These are phyloP conservation scores for Nasua narica DNA, from an alignment of 2,797 vertebrate species.

Conservation along the genomic window DNA sequence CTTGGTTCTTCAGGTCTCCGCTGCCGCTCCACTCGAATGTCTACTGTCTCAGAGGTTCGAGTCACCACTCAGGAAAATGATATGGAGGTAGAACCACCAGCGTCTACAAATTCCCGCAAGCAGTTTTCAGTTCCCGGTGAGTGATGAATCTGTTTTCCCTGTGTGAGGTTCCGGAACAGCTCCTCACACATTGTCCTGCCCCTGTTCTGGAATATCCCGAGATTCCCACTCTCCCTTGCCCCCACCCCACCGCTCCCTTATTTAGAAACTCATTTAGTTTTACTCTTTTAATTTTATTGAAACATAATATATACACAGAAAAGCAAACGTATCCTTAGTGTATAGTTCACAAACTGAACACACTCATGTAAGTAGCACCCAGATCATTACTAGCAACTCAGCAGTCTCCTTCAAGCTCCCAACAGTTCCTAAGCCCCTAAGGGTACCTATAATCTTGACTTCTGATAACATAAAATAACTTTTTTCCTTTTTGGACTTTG, in stretches of 20 bases:
- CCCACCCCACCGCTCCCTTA: not conserved
- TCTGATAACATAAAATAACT: not conserved
- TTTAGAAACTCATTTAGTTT: not conserved
- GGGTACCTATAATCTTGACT: not conserved
- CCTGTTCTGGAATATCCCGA: not conserved
- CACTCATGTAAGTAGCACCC: not conserved
- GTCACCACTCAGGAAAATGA: constrained; percentile 75
- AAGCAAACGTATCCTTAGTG: not conserved
- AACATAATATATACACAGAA: not conserved
- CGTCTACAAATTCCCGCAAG: constrained; percentile 65
- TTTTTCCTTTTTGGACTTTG: not conserved
- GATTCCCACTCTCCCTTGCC: not conserved
- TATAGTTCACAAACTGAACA: not conserved
- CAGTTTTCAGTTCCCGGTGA: constrained; percentile 73
- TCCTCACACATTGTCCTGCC: not conserved
- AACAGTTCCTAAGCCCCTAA: not conserved
- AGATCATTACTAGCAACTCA: not conserved
- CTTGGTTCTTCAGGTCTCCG: constrained; percentile 75
- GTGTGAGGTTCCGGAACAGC: not conserved
- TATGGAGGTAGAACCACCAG: constrained; percentile 80
- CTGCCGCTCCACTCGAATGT: constrained; percentile 79
- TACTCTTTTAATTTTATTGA: not conserved
- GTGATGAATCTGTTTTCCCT: constrained; percentile 42
- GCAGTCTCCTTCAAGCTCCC: not conserved
- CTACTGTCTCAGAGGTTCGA: constrained; percentile 76